phyloP scores from a whole-genome alignment of 2,888 invertebrate species.

The Altica lythri region DNA sequence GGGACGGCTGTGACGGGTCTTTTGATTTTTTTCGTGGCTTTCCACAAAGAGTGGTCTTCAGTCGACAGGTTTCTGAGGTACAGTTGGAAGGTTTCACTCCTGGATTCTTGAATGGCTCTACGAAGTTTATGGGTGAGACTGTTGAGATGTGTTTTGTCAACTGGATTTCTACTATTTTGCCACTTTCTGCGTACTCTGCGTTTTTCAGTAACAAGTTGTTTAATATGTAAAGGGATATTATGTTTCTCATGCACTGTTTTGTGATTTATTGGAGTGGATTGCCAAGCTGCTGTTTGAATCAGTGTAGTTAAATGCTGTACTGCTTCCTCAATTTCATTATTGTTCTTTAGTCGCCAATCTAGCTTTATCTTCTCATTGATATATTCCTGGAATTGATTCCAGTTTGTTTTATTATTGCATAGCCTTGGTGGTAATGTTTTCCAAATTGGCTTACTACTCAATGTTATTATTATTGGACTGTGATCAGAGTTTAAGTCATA shows the following conservation, averaged over 20 bases:
- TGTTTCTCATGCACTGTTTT: not conserved
- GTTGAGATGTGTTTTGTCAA: slow-evolving; percentile 1
- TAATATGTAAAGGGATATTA: not conserved
- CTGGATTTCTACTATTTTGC: not conserved
- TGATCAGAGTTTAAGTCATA: not conserved
- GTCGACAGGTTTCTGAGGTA: not conserved
- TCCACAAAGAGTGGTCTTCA: no score
- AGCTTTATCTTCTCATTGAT: not conserved
- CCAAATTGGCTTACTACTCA: not conserved
- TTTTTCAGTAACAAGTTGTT: not conserved
- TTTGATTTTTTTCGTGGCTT: not conserved
- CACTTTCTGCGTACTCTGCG: not conserved
- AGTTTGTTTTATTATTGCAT: not conserved
- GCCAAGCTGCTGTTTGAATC: not conserved
- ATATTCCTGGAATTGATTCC: not conserved
- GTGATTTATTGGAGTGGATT: not conserved
- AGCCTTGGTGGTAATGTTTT: slow-evolving; percentile 1
- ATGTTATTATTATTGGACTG: not conserved
- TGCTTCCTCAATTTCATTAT: slow-evolving; percentile 2
- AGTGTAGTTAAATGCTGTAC: not conserved
- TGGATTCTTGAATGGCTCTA: not conserved
- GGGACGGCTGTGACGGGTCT: not conserved
- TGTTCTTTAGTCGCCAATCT: not conserved
- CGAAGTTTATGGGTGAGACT: not conserved
- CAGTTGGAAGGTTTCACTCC: not conserved